phyloP scores from a whole-genome alignment of 2,113 vertebrate genomes.

The Podarcis muralis region DNA sequence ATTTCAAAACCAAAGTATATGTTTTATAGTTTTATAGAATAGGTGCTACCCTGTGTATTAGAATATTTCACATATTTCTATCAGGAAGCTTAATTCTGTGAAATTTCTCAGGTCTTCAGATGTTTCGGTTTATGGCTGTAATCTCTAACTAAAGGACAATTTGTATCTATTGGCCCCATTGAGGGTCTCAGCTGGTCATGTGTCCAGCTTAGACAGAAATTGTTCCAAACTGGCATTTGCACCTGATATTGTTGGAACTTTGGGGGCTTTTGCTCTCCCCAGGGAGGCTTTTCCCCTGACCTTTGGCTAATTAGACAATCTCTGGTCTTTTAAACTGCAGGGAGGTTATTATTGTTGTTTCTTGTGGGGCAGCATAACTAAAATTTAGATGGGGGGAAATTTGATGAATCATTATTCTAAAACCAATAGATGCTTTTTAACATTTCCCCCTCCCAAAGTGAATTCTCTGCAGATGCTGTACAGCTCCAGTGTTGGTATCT shows the following conservation, averaged over 20 bases:
- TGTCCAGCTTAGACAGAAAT: neutral
- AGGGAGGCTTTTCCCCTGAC: too few relatives aligned
- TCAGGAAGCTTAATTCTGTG: neutral
- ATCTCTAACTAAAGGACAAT: neutral
- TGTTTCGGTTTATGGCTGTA: neutral
- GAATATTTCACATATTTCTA: neutral
- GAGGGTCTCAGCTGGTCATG: neutral
- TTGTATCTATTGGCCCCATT: neutral
- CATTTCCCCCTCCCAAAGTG: slow-evolving; percentile 39
- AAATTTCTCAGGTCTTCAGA: neutral
- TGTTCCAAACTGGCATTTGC: neutral
- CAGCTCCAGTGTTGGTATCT: slow-evolving; percentile 72
- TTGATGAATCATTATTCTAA: slow-evolving; percentile 1
- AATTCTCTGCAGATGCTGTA: slow-evolving; percentile 65
- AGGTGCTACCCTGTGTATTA: neutral
- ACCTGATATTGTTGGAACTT: neutral
- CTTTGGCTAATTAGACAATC: too few relatives aligned
- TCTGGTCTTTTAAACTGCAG: too few relatives aligned
- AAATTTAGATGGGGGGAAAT: too few relatives aligned
- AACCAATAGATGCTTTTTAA: neutral
- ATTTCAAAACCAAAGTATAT: neutral
- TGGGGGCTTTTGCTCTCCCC: neutral
- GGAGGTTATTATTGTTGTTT: too few relatives aligned
- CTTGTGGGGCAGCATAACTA: too few relatives aligned
- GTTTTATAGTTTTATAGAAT: neutral